Evolutionary conservation across 2,113 vertebrate genomes (phyloP), one percentile per base, ranked within the genome.

Genomic region (Gymnogyps californianus): DNA sequence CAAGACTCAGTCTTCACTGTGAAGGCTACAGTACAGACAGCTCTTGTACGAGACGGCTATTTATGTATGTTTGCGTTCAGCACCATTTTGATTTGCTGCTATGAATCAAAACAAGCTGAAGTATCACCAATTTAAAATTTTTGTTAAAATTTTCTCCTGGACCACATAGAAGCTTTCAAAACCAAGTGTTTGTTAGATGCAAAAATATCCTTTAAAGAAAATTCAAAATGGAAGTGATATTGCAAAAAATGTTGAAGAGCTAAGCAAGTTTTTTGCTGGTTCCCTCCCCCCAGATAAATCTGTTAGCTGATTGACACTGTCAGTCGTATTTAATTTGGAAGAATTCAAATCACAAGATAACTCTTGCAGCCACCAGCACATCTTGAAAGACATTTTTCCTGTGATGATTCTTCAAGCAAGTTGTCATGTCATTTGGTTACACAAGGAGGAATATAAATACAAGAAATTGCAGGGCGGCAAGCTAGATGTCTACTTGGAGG

Each of bases 371-470:
- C 91, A 94, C 81, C 57, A 95, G 83, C 10, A 15, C 19, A 75
- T 95, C 88, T 97, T 89, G 84, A 96, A 97, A 85, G 82, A 89
- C 32, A 24, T 79, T 97, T 94, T 90, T 94, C 34, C 26, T 90
- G 10, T 96, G 59, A 78, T 76, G 80, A 74, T 97, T 97, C 93
- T 97, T 98, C 67, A 94, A 90, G 89, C 62, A 95, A 96, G 76
- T 91, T 95, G 79, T 94, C 55, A 16, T 82, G 83, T 96, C 57
- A 93, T 72, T 97, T 93, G 87, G 49, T 96, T 96, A 66, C 85
- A 87, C 69, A 76, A 44, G 13, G 59, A 94, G 66, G 77, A 89
- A 90, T 70, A 95, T 90, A 95, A 83, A 79, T 40, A 80, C 42
- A 59, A 66, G 42, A 85, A 81, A 66, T 36, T 82, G 36, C 20